Evolutionary conservation across 1,140 invertebrate species (phyloP), one percentile per base, ranked within the genome.

Genomic region (Drosophila nasuta): DNA sequence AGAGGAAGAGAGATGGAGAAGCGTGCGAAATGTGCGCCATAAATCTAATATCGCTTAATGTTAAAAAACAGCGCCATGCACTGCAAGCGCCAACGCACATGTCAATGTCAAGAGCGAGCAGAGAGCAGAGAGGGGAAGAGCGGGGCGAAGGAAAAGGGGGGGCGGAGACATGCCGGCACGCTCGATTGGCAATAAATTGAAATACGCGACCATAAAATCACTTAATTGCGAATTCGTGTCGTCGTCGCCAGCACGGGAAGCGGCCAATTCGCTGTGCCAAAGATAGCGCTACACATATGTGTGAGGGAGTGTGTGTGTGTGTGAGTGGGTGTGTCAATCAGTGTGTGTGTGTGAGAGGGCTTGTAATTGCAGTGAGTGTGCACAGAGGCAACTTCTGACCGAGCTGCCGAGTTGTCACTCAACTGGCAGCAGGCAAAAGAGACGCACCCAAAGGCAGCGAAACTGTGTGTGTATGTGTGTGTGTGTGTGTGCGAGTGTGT

Each of bases 161-260:
- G 43, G 38, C 25, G 15, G 65, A 13, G 38, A 49, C 57, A 59
- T 63, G 77, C 79, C 69, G 79, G 76, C 75, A 79, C 72, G 75
- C 82, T 74, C 83, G 80, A 83, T 88, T 87, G 83, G 73, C 85
- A 88, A 88, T 88, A 89, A 88, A 88, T 83, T 88, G 83, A 89
- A 88, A 88, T 89, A 85, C 85, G 85, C 85, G 85, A 88, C 85
- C 85, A 88, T 88, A 89, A 88, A 88, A 88, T 88, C 85, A 88
- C 85, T 88, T 89, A 88, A 88, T 88, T 88, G 85, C 77, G 78
- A 89, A 79, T 85, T 89, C 85, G 81, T 89, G 77, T 85, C 81
- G 63, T 74, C 20, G 20, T 56, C 13, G 60, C 51, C 54, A 30
- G 57, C 46, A 49, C 57, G 68, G 74, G 62, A 76, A 76, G 63